Conservation (phyloP, 2,113 vertebrate species). For the Stigmatopora nigra region DNA sequence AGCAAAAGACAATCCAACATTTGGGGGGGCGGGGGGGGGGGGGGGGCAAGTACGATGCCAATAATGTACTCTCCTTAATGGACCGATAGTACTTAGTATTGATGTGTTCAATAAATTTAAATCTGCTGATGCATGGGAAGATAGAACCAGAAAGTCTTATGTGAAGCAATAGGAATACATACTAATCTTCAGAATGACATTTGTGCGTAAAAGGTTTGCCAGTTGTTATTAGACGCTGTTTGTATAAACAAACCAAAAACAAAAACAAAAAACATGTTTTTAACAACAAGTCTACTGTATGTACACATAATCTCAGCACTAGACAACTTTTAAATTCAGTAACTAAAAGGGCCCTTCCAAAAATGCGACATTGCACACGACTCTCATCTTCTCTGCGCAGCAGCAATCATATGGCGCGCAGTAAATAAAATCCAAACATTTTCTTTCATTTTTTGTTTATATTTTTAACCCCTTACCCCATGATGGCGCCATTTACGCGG, state of each 20-base stretch:
- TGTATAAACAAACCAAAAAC: background rate
- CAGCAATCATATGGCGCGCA: too few species aligned
- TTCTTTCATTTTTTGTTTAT: too few species aligned
- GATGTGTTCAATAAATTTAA: conserved; percentile 7
- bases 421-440: too few species aligned
- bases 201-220: background rate
- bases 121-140: background rate
- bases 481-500: too few species aligned
- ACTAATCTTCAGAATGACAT: background rate
- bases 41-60: background rate
- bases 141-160: background rate
- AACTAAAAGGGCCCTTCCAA: too few species aligned
- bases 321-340: too few species aligned
- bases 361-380: too few species aligned
- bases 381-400: too few species aligned
- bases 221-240: background rate
- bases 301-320: too few species aligned
- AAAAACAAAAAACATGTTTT: background rate
- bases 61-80: conserved; percentile 7
- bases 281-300: too few species aligned
- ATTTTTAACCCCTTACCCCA: too few species aligned
- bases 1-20: conserved; percentile 2
- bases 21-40: too few species aligned
- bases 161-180: background rate
- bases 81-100: conserved; percentile 4